phyloP scores from a whole-genome alignment of 2,113 vertebrate genomes.

The Anoura caudifer region DNA sequence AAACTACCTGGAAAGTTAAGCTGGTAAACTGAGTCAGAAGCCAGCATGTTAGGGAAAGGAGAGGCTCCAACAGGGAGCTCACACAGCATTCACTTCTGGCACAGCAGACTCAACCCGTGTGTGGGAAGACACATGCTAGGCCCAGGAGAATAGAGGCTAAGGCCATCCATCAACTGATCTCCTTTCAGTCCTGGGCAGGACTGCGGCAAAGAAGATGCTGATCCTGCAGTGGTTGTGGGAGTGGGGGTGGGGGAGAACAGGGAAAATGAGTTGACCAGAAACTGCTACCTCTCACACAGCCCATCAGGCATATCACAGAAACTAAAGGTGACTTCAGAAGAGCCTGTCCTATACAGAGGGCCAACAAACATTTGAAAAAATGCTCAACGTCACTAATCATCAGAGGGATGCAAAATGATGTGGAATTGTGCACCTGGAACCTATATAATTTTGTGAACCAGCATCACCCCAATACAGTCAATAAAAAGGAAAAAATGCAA shows the following conservation, averaged over 20 bases:
- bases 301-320: neutral
- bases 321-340: neutral
- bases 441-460: too few relatives aligned
- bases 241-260: accelerated
- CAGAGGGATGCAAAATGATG: neutral
- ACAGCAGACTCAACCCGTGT: neutral
- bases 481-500: neutral
- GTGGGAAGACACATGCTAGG: neutral
- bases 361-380: neutral
- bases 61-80: neutral
- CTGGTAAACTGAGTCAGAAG: conserved; percentile 13
- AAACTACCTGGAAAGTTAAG: neutral
- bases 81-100: neutral
- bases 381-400: neutral
- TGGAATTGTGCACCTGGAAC: too few relatives aligned
- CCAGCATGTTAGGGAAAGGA: neutral
- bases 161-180: neutral
- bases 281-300: neutral
- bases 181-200: neutral
- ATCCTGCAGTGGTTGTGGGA: neutral
- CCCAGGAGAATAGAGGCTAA: neutral
- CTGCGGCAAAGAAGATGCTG: neutral
- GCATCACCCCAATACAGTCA: too few relatives aligned
- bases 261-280: neutral
- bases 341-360: neutral